Evolutionary conservation across 2,797 vertebrate genomes (phyloP).

Genomic region (Oreortyx pictus): DNA sequence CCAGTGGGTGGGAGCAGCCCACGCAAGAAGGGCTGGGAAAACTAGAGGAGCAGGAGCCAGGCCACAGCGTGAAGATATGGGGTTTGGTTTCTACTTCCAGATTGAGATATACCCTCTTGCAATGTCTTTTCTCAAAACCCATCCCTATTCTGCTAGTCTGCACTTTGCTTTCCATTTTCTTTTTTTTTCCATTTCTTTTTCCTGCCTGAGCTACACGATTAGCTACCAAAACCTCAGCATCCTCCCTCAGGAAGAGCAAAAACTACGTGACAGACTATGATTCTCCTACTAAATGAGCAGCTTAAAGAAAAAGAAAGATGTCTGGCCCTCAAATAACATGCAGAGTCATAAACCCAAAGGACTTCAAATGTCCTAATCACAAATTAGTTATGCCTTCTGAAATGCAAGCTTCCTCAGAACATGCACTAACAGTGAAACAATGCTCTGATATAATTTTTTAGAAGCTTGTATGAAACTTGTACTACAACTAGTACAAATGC

Average conservation of each 20-base stretch:
- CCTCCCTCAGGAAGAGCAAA: slow-evolving; percentile 27
- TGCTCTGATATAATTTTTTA: not conserved
- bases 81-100: not conserved
- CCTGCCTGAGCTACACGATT: not conserved
- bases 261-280: not conserved
- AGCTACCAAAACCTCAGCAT: not conserved
- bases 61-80: not conserved
- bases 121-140: not conserved
- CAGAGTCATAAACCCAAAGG: not conserved
- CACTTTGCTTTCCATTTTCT: not conserved
- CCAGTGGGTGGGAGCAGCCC: slow-evolving; percentile 10
- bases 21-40: not conserved
- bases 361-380: not conserved
- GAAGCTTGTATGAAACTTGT: not conserved
- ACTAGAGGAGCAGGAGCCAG: not conserved
- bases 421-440: not conserved
- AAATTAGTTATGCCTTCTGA: not conserved
- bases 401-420: not conserved
- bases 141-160: not conserved
- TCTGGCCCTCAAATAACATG: not conserved
- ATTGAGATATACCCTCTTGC: not conserved
- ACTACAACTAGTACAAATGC: not conserved
- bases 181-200: not conserved
- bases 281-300: not conserved
- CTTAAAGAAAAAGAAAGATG: not conserved